phyloP scores from a whole-genome alignment of 2,888 invertebrate genomes.

The Lottia gigantea region DNA sequence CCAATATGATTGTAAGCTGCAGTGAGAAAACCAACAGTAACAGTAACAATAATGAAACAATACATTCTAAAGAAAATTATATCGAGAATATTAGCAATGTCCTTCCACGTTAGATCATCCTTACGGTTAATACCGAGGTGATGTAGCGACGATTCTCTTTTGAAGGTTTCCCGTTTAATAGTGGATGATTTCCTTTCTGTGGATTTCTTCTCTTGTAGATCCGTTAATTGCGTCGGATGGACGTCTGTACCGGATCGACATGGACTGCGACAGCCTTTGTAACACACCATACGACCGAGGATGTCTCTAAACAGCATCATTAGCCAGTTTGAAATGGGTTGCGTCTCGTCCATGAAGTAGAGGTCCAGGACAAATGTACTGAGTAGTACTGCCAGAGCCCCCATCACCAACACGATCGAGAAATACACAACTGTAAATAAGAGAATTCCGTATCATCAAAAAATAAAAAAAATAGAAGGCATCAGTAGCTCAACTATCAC shows the following conservation, averaged over 20 bases:
- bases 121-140: too few relatives aligned
- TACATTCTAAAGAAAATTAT: slow-evolving; percentile 14
- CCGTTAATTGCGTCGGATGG: too few relatives aligned
- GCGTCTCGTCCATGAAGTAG: slow-evolving; percentile 16
- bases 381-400: slow-evolving; percentile 15
- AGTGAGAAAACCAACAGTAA: slow-evolving; percentile 12
- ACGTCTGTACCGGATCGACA: too few relatives aligned
- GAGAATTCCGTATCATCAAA: too few relatives aligned
- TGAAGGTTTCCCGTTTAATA: too few relatives aligned
- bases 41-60: background rate
- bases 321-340: background rate
- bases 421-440: slow-evolving; percentile 20
- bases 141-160: too few relatives aligned
- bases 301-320: background rate
- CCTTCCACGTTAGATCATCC: background rate
- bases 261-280: slow-evolving; percentile 8
- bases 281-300: slow-evolving; percentile 13
- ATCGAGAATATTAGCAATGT: slow-evolving; percentile 15
- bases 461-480: too few relatives aligned
- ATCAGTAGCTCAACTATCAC: too few relatives aligned
- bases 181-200: too few relatives aligned
- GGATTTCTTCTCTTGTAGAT: too few relatives aligned
- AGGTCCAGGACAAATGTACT: slow-evolving; percentile 15
- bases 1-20: background rate
- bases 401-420: slow-evolving; percentile 3